Evolutionary conservation across 2,888 invertebrate genomes (phyloP).

Genomic region (Drosophila hawaiiensis): DNA sequence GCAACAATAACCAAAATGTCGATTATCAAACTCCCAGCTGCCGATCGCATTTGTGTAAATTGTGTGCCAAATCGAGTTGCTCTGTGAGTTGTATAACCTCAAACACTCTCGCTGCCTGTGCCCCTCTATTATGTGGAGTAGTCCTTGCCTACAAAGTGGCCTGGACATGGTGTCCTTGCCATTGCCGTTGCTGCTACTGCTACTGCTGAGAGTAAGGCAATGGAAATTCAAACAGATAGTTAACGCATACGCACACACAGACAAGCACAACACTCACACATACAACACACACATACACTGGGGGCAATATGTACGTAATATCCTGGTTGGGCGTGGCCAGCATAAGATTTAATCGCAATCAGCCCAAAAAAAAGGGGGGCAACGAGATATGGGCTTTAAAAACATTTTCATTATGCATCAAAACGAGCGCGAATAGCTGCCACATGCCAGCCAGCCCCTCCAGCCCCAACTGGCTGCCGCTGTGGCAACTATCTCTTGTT

Average conservation of each 20-base stretch:
- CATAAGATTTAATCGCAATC: slow-evolving; percentile 68
- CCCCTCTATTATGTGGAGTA: not conserved
- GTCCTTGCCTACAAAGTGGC: not conserved
- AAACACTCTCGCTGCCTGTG: not conserved
- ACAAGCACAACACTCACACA: slow-evolving; percentile 12
- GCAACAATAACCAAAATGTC: slow-evolving; percentile 31
- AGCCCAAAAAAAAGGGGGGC: slow-evolving; percentile 5
- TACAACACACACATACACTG: slow-evolving; percentile 21
- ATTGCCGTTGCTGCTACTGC: slow-evolving; percentile 3
- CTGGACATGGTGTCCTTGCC: slow-evolving; percentile 30
- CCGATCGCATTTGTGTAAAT: slow-evolving; percentile 59
- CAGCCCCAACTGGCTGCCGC: not conserved
- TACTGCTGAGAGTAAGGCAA: slow-evolving; percentile 36
- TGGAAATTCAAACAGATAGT: slow-evolving; percentile 69
- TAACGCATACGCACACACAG: slow-evolving; percentile 21
- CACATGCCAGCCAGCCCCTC: not conserved
- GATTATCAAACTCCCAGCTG: slow-evolving; percentile 39
- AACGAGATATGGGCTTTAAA: slow-evolving; percentile 41
- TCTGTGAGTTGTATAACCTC: slow-evolving; percentile 14
- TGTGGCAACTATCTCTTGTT: not conserved
- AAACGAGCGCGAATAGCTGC: slow-evolving; percentile 35
- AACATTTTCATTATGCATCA: slow-evolving; percentile 66
- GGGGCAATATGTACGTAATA: slow-evolving; percentile 50
- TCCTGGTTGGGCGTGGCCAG: slow-evolving; percentile 54
- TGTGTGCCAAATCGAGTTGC: slow-evolving; percentile 60